Evolutionary conservation across 2,113 vertebrate genomes (phyloP).

Genomic region (Leptodactylus fuscus): DNA sequence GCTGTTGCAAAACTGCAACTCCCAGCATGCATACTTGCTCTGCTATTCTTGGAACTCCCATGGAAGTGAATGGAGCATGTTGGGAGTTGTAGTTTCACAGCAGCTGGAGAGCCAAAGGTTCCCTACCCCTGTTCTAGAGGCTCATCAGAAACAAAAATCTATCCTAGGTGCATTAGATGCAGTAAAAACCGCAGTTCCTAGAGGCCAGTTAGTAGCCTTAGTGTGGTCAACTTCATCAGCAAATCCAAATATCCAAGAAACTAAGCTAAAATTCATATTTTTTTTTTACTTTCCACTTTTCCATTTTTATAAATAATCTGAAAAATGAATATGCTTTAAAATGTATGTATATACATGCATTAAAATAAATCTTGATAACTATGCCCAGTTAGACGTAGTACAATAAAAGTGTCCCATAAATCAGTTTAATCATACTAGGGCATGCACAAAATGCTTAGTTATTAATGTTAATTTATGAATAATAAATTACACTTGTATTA

Average conservation of each 20-base stretch:
- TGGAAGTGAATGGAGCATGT: too few relatives aligned
- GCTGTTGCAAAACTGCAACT: too few relatives aligned
- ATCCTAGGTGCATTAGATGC: too few relatives aligned
- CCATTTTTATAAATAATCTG: neutral
- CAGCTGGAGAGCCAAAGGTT: too few relatives aligned
- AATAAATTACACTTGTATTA: neutral
- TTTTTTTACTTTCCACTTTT: neutral
- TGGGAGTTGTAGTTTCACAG: too few relatives aligned
- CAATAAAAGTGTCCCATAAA: neutral
- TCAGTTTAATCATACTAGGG: neutral
- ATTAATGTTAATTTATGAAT: conserved; percentile 13
- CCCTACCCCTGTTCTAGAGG: too few relatives aligned
- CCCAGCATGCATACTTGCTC: too few relatives aligned
- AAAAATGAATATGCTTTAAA: neutral
- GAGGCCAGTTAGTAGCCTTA: too few relatives aligned
- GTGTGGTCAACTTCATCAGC: too few relatives aligned
- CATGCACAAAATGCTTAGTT: neutral
- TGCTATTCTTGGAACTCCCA: too few relatives aligned
- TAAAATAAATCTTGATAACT: neutral
- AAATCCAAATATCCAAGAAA: neutral
- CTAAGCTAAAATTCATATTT: neutral
- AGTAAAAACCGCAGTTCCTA: too few relatives aligned
- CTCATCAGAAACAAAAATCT: too few relatives aligned
- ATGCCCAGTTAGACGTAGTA: neutral
- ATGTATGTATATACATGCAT: neutral